Evolutionary conservation across 2,888 invertebrate species (phyloP).

Genomic region (Criorhina ranunculi): DNA sequence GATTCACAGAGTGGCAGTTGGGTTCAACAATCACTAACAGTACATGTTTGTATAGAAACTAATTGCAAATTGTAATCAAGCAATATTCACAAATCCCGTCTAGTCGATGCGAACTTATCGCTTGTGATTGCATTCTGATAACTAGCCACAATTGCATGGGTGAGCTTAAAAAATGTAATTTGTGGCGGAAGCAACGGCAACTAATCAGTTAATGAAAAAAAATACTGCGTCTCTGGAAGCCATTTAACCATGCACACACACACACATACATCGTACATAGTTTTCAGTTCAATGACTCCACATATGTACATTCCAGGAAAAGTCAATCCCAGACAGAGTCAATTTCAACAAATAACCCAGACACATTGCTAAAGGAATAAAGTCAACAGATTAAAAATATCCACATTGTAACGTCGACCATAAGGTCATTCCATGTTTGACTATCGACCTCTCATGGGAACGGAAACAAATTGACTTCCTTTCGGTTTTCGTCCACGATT

Average conservation of each 20-base stretch:
- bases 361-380: slow-evolving; percentile 17
- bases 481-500: neutral
- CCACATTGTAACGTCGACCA: neutral
- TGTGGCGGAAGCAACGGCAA: neutral
- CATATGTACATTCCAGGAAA: neutral
- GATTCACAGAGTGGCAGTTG: neutral
- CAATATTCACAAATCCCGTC: no score
- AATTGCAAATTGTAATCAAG: neutral
- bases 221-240: neutral
- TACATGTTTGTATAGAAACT: neutral
- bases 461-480: neutral
- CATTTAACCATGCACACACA: no score
- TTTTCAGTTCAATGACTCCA: slow-evolving; percentile 7
- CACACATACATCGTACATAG: neutral
- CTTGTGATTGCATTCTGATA: neutral
- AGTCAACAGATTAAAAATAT: slow-evolving; percentile 41
- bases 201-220: neutral
- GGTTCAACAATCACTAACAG: no score
- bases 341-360: slow-evolving; percentile 21
- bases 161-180: slow-evolving; percentile 4
- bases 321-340: slow-evolving; percentile 17
- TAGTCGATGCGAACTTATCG: no score
- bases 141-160: neutral
- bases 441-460: neutral
- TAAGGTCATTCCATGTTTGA: neutral